A percentile compares a stretch with the other conserved stretches of the same genome.
Conservation (phyloP, 1,140 invertebrate genomes). For the Halesus radiatus region DNA sequence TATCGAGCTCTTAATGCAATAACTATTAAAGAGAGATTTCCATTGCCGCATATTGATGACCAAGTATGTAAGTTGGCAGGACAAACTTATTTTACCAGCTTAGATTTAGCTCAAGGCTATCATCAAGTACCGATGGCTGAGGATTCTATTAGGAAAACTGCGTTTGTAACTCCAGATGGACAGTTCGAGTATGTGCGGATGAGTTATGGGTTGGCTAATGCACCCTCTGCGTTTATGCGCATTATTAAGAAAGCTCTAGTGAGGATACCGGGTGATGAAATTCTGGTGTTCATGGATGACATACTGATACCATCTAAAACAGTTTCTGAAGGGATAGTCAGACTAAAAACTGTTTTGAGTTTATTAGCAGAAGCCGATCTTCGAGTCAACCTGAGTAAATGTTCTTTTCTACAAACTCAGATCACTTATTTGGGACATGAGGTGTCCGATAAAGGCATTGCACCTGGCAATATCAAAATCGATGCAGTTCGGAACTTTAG, state of each 20-base stretch:
- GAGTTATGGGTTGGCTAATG: background rate
- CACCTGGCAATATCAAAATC: no score
- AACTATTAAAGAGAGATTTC: background rate
- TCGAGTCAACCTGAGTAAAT: background rate
- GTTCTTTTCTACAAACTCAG: no score
- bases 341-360: background rate
- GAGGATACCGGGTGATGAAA: background rate
- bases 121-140: background rate
- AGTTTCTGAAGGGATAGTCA: background rate
- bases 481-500: no score
- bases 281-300: no score
- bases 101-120: background rate
- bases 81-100: background rate
- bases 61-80: background rate
- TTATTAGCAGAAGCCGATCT: background rate
- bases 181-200: background rate
- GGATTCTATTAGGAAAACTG: background rate
- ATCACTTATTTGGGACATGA: no score
- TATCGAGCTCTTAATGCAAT: background rate
- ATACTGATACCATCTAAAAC: no score
- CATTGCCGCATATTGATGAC: background rate
- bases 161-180: background rate
- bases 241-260: background rate
- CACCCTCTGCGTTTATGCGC: background rate
- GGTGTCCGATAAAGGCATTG: no score